Conservation (phyloP, 2,797 vertebrate genomes). For the Acridotheres tristis region DNA sequence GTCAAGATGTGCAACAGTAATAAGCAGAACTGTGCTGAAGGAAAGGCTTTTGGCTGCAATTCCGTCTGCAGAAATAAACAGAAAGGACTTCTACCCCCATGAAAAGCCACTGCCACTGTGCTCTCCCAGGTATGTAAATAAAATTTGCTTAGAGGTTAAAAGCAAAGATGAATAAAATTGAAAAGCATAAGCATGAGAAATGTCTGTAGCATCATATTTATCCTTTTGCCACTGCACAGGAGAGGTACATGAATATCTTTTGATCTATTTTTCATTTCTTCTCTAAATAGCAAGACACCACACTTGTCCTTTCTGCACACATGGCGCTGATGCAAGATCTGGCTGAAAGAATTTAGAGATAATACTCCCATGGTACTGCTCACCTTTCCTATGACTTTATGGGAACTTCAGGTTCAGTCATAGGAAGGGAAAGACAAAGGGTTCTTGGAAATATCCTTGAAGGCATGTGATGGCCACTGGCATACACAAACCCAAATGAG, state of each 20-base stretch:
- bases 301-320: not conserved
- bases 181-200: not conserved
- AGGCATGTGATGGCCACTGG: not conserved
- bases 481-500: not conserved
- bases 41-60: not conserved
- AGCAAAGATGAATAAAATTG: not conserved
- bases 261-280: not conserved
- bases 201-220: not conserved
- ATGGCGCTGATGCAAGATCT: not conserved
- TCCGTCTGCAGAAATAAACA: not conserved
- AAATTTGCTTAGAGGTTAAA: not conserved
- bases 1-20: not conserved
- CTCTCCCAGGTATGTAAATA: not conserved
- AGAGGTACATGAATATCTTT: not conserved
- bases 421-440: not conserved
- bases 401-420: not conserved
- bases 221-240: not conserved
- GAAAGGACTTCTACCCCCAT: not conserved
- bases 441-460: not conserved
- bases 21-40: not conserved
- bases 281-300: not conserved
- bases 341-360: not conserved
- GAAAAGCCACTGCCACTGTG: not conserved
- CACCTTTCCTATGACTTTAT: not conserved
- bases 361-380: not conserved